Conservation (phyloP, 2,113 vertebrate genomes). For the Cebidichthys violaceus region DNA sequence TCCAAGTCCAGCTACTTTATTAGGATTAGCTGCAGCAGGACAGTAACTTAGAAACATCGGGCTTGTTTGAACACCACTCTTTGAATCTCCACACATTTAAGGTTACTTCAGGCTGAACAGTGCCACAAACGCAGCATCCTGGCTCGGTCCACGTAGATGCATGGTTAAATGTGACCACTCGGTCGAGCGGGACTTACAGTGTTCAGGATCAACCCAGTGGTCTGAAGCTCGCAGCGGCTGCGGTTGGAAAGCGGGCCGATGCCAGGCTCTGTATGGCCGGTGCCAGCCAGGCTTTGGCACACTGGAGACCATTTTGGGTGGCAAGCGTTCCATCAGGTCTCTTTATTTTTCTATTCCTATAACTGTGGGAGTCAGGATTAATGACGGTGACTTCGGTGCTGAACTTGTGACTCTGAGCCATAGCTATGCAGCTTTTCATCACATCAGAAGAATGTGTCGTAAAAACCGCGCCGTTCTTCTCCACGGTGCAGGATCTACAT, state of each 20-base stretch:
- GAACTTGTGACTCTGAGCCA: slow-evolving; percentile 38
- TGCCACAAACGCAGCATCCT: slow-evolving; percentile 7
- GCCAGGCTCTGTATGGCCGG: slow-evolving; percentile 53
- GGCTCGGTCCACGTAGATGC: not conserved
- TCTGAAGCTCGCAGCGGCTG: slow-evolving; percentile 59
- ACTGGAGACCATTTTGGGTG: slow-evolving; percentile 25
- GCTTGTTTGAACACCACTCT: not conserved
- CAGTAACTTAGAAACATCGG: not conserved
- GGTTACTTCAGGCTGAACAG: not conserved
- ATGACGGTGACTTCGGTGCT: slow-evolving; percentile 32
- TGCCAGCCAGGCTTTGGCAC: slow-evolving; percentile 55
- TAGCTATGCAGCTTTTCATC: slow-evolving; percentile 31
- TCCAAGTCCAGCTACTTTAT: slow-evolving; percentile 8
- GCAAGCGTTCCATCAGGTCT: slow-evolving; percentile 47
- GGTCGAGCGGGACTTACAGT: slow-evolving; percentile 18
- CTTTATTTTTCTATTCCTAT: slow-evolving; percentile 48
- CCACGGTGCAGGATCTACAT: slow-evolving; percentile 22
- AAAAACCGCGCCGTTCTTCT: slow-evolving; percentile 41
- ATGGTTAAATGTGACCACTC: slow-evolving; percentile 17
- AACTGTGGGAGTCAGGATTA: slow-evolving; percentile 37
- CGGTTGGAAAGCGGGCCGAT: slow-evolving; percentile 65
- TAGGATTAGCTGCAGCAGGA: not conserved
- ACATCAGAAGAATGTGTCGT: slow-evolving; percentile 26
- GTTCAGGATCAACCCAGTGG: slow-evolving; percentile 41
- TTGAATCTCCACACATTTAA: not conserved